A percentile compares a stretch with the other conserved stretches of the same genome.
These are phyloP conservation scores for Drosophila lowei DNA, from an alignment of 1,140 invertebrate species.

Conservation along the genomic window DNA sequence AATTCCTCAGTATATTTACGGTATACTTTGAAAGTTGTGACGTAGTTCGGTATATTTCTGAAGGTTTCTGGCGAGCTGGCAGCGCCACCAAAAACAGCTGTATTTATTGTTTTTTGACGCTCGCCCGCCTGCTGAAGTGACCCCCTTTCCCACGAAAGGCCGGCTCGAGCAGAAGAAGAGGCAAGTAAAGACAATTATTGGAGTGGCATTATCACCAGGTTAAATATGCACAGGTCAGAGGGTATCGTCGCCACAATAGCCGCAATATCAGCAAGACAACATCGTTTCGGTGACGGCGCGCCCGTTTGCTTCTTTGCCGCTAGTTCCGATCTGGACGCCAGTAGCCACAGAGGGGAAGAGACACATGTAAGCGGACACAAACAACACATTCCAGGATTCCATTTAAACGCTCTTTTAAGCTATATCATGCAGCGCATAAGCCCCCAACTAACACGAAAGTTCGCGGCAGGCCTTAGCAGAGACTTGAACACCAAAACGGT, in stretches of 20 bases:
- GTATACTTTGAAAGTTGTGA: no score
- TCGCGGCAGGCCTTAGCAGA: conserved; percentile 24
- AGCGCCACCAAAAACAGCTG: no score
- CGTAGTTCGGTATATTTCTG: no score
- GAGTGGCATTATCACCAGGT: conserved; percentile 2
- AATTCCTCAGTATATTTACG: no score
- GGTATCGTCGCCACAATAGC: conserved; percentile 7
- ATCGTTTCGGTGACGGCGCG: neutral
- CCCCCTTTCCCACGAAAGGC: no score
- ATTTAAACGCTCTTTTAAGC: no score
- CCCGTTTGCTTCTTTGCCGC: conserved; percentile 1
- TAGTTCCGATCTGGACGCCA: conserved; percentile 7
- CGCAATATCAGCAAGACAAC: neutral
- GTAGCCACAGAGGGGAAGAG: neutral
- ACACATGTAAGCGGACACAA: neutral
- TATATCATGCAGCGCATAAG: conserved; percentile 31
- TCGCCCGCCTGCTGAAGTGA: no score
- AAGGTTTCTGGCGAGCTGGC: no score
- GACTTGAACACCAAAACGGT: conserved; percentile 38
- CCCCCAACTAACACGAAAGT: conserved; percentile 29
- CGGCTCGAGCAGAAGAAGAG: neutral
- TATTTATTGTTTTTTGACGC: no score
- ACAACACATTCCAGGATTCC: no score
- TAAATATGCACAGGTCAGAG: conserved; percentile 2
- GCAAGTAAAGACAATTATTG: conserved; percentile 1